phyloP scores from a whole-genome alignment of 2,113 vertebrate species.

The Callospermophilus lateralis region DNA sequence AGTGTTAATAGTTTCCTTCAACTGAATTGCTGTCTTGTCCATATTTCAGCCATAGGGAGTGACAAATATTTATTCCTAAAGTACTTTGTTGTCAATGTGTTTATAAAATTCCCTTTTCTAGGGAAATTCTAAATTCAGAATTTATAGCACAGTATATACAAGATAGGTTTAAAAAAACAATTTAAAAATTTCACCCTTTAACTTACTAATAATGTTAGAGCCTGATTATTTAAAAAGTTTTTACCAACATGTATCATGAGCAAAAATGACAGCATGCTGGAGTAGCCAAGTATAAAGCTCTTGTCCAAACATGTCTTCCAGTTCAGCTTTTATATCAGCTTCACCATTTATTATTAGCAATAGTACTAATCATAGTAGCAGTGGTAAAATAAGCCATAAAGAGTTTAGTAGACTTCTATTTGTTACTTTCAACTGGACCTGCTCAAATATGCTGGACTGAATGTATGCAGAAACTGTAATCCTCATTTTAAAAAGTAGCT shows the following conservation, averaged over 20 bases:
- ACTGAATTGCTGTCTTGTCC: not conserved
- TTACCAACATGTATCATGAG: not conserved
- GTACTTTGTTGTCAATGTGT: not conserved
- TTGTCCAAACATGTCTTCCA: not conserved
- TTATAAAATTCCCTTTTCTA: not conserved
- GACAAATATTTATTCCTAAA: conserved; percentile 1
- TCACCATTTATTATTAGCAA: not conserved
- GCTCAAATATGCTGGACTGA: no score
- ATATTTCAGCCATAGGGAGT: not conserved
- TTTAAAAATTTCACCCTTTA: not conserved
- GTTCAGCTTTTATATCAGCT: not conserved
- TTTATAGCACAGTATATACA: not conserved
- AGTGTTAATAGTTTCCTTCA: not conserved
- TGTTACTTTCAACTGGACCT: not conserved
- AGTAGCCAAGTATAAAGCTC: not conserved
- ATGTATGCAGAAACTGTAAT: not conserved
- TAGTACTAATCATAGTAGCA: not conserved
- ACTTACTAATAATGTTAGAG: not conserved
- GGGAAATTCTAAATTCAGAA: not conserved
- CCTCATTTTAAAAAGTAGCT: not conserved
- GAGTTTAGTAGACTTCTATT: not conserved
- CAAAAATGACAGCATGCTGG: not conserved
- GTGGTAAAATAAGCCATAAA: not conserved
- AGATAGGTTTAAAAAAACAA: not conserved
- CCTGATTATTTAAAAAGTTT: not conserved